Base-by-base conservation (phyloP, 2,797 vertebrate genomes). In the Mormyrus hasselquistii region DNA sequence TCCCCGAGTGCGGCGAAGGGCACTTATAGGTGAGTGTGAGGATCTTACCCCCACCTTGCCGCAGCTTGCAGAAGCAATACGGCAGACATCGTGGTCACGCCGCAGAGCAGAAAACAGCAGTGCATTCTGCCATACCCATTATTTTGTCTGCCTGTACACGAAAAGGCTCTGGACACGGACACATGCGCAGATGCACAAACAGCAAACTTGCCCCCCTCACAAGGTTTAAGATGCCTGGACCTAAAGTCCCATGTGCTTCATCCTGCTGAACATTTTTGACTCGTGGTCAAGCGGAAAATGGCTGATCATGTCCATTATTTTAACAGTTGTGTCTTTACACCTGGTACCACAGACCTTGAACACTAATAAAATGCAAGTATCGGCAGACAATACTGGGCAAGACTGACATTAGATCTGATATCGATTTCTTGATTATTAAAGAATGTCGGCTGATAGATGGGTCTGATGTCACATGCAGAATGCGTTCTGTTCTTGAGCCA, bases 111-210 rank as follows among this genome's bases (percentile, higher is more conserved):
- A 92, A 55, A 93, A 94, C 94, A 94, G 94, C 94, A 94, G 92
- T 89, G 92, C 94, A 95, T 95, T 95, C 95, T 92, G 92, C 4
- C 5, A 5, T 2, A 57, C 90, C 92, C 91, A 89, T 96, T 95
- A 95, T 95, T 95, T 91, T 91, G 86, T 53, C 93, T 95, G 96
- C 95, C 95, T 95, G 92, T 90, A 89, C 0, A 16, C 59, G 88
- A 90, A 90, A 89, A 93, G 90, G 88, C 93, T 94, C 91, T 93
- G 90, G 93, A 91, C 90, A 90, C 92, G 91, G 91, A 90, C 95
- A 95, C 93, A 76, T 2, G 19, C 2, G 38, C 73, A 79, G 10
- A 79, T 19, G 38, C 73, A 79, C 38, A 79, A 10, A 44, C 3
- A 41, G 34, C 73, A 44, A 76, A 38, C 4, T 19, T 2, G 16